phyloP scores from a whole-genome alignment of 2,797 vertebrate species.

The Enteromius radiatus region DNA sequence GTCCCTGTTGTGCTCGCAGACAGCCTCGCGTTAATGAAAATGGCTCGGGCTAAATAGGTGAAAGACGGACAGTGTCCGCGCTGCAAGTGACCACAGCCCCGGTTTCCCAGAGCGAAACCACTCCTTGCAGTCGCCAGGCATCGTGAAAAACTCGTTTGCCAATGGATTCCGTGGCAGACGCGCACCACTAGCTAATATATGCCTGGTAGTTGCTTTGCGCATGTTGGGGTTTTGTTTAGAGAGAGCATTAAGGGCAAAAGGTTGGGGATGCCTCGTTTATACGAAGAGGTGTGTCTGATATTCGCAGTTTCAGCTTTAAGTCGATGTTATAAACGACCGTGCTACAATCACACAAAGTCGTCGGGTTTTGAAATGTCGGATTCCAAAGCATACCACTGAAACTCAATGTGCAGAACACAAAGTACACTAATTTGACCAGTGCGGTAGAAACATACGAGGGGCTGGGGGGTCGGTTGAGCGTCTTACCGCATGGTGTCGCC shows the following conservation, averaged over 20 bases:
- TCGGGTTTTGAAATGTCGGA: too few species aligned
- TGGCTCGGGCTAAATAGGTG: slow-evolving; percentile 44
- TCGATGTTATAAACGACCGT: not conserved
- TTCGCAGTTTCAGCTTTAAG: not conserved
- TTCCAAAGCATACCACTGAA: not conserved
- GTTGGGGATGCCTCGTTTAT: not conserved
- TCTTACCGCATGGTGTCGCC: slow-evolving; percentile 69
- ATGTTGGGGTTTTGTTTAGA: not conserved
- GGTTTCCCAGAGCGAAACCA: slow-evolving; percentile 6
- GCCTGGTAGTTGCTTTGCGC: not conserved
- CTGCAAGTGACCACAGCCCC: slow-evolving; percentile 13
- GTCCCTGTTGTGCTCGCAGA: slow-evolving; percentile 74
- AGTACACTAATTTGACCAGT: slow-evolving; percentile 61
- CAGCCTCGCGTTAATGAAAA: slow-evolving; percentile 65
- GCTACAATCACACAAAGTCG: not conserved
- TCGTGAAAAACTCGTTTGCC: slow-evolving; percentile 46
- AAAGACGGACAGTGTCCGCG: not conserved
- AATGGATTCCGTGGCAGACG: slow-evolving; percentile 44
- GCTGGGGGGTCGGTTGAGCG: slow-evolving; percentile 19
- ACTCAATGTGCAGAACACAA: slow-evolving; percentile 54
- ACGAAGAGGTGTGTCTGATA: not conserved
- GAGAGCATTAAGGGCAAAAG: not conserved
- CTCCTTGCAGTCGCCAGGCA: slow-evolving; percentile 29
- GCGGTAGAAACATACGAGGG: slow-evolving; percentile 56
- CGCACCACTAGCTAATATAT: slow-evolving; percentile 30